phyloP scores from a whole-genome alignment of 2,888 invertebrate genomes.

The Helobdella robusta region DNA sequence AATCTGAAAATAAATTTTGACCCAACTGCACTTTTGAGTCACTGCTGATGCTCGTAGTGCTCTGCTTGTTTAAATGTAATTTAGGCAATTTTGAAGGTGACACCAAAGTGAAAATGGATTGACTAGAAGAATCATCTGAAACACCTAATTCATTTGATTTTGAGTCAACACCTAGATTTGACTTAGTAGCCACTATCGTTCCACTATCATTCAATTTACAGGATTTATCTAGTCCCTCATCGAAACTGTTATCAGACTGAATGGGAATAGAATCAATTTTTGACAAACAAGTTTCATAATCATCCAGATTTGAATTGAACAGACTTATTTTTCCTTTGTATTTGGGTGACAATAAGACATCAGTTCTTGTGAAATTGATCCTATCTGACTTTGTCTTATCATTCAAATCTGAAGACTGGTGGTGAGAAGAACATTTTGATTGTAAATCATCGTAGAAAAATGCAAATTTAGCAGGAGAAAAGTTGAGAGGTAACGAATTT shows the following conservation, averaged over 20 bases:
- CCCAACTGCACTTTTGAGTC: constrained; percentile 16
- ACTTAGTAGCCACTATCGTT: background rate
- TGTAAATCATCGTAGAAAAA: constrained; percentile 17
- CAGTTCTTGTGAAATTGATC: constrained; percentile 17
- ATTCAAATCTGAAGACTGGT: background rate
- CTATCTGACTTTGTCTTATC: constrained; percentile 2
- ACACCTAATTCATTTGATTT: too few relatives aligned
- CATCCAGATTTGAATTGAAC: constrained; percentile 19
- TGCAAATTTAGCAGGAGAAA: constrained; percentile 23
- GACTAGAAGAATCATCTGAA: background rate
- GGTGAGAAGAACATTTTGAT: background rate
- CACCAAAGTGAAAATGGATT: constrained; percentile 20
- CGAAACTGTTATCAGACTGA: constrained; percentile 21
- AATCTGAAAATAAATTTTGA: background rate
- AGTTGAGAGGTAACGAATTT: constrained; percentile 19
- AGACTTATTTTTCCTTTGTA: constrained; percentile 20
- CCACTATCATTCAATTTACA: background rate
- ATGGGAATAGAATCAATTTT: constrained; percentile 23
- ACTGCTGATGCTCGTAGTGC: constrained; percentile 2
- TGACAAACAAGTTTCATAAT: constrained; percentile 18
- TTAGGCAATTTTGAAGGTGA: constrained; percentile 14
- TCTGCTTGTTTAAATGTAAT: background rate
- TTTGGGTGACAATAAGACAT: constrained; percentile 20
- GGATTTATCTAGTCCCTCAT: background rate
- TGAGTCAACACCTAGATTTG: constrained; percentile 1